Base-by-base conservation (phyloP, 1,140 invertebrate species). In the Drosophila takahashii region DNA sequence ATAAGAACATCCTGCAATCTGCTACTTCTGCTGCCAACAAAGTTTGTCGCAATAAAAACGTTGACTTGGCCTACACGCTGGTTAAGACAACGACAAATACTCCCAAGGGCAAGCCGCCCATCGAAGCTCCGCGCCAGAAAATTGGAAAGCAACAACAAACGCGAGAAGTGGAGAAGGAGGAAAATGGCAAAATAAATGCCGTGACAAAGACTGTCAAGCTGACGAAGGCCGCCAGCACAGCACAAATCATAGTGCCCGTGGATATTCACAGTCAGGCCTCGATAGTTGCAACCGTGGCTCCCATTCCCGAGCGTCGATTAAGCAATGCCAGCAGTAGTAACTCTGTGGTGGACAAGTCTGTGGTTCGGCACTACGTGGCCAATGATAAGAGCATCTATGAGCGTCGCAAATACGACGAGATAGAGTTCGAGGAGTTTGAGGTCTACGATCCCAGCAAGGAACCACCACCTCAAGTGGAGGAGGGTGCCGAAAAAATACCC, bases 371-470 rank as follows among this genome's bases (percentile, higher is more conserved):
- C 54, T 92, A 91, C 72, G 83, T 87, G 62, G 90, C 93, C 56
- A 93, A 94, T 57, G 90, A 93, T 66, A 93, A 80, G 59, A 93
- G 93, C 78, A 91, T 93, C 59, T 92, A 79, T 16, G 90, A 93
- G 52, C 91, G 92, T 4, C 94, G 93, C 52, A 95, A 95, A 79
- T 95, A 95, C 78, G 95, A 95, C 7, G 96, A 96, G 72, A 97
- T 97, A 94, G 95, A 96, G 79, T 97, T 97, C 66, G 96, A 97
- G 92, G 95, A 96, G 66, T 97, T 96, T 71, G 95, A 96, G 93
- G 94, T 97, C 7, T 92, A 92, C 37, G 90, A 92, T 81, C 91
- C 91, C 11, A 78, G 71, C 56, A 92, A 92, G 34, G 83, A 80
- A 1, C 60, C 69, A 9, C 62, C 52, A 3, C 57, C 65, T 4